Base-by-base conservation (phyloP, 2,888 invertebrate genomes). In the Chrysolina haemoptera region DNA sequence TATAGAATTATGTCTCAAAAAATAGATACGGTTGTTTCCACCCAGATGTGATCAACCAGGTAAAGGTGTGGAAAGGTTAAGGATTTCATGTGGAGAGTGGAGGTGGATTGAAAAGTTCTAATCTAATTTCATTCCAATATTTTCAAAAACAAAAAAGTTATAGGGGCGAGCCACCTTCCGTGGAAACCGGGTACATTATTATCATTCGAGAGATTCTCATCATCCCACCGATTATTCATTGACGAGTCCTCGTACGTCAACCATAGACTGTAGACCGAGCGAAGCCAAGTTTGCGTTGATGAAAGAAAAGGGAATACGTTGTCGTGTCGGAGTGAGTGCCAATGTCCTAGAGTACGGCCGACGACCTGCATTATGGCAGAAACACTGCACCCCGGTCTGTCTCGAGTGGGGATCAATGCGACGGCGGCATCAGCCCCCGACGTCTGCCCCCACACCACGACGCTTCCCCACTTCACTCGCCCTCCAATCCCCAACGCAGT, bases 321-420 rank as follows among this genome's bases (percentile, higher is more conserved):
- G 59, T 59, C 59, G 35, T 59, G 59, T 59, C 59, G 59, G 59
- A 59, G 59, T 35, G 16, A 82, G 78, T 82, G 84, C 84, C 85
- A 85, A 85, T 82, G 85, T 83, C 85, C 86, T 83, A 83, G 80
- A 79, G 77, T 76, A 84, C 85, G 85, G 85, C 79, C 85, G 86
- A 83, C 85, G 86, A 86, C 86, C 86, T 84, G 76, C 76, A 83
- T 82, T 82, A 80, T 81, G 79, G 79, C 81, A 87, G 86, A 85
- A 86, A 86, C 85, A 76, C 71, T 81, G 81, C 87, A 86, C 88
- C 87, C 88, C 86, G 88, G 85, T 71, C 85, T 80, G 85, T 86
- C 86, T 90, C 89, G 89, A 89, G 89, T 89, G 89, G 89, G 88
- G 88, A 89, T 89, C 89, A 85, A 84, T 85, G 84, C 82, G 83